Evolutionary conservation across 1,140 invertebrate species (phyloP), one percentile per base, ranked within the genome.

Genomic region (Holcopasites calliopsidis): DNA sequence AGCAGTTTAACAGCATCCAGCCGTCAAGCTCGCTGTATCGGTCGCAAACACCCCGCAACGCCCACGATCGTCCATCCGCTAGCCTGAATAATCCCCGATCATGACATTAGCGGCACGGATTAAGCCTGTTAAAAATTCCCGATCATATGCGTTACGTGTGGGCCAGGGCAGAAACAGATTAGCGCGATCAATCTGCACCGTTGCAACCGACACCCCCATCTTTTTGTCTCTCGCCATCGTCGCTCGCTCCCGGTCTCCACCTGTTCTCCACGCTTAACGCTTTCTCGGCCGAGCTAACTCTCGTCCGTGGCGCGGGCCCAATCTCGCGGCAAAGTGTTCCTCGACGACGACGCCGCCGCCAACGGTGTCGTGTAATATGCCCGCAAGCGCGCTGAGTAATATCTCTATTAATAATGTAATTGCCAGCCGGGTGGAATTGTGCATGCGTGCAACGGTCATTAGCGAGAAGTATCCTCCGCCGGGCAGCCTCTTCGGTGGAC

Each of bases 341-440:
- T 72, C 68, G 72, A 76, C 65, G 69, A 73, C 73, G 75, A 68
- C 75, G 44, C 16, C 16, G 44, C 16, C 16, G 11, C 16, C 44
- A n/a, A 73, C 74, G 78, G 86, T 86, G 82, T 87, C 81, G 87
- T 47, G n/a, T 88, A 88, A 88, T n/a, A n/a, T 86, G 76, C 73
- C 68, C 26, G 28, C 54, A 69, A 66, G 71, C 69, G 69, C 64
- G 62, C 75, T 76, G 76, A 81, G 81, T 87, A 88, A 88, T 88
- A 87, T 87, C 87, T 87, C 87, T 86, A 88, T 88, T 88, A 88
- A 87, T 88, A 87, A 88, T 87, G 85, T 86, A 85, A 88, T 85
- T 87, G 87, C 85, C 76, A 77, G 76, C 79, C 82, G 68, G 72
- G 60, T 47, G 76, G 83, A 79, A 86, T 87, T 84, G 81, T 84